Percentiles rank a stretch among this genome's conserved stretches.
These are phyloP conservation scores for Crambe crambe DNA, from an alignment of 37 sponge, comb jelly and placozoan genomes.

Conservation along the genomic window DNA sequence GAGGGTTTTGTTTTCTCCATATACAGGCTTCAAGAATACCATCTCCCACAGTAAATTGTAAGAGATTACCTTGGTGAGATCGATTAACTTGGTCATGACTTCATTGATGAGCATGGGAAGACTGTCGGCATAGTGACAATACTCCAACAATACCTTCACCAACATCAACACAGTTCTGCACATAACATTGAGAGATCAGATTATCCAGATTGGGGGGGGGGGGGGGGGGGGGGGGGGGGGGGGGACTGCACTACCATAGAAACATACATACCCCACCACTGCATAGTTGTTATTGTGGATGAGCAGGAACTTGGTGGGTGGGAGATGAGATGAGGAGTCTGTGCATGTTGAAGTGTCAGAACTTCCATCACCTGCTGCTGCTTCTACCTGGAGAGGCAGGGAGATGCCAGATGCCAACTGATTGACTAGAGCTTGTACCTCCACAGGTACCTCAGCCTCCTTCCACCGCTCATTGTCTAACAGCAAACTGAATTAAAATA, in stretches of 20 bases:
- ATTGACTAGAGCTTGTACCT: slow-evolving; percentile 73
- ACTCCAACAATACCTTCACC: slow-evolving; percentile 86
- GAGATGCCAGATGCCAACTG: slow-evolving; percentile 36
- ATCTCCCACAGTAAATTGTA: too few species aligned
- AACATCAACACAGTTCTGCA: slow-evolving; percentile 78
- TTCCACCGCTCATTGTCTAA: slow-evolving; percentile 88
- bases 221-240: too few species aligned
- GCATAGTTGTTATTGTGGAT: slow-evolving; percentile 71
- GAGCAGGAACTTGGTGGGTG: slow-evolving; percentile 44
- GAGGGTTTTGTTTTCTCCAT: too few species aligned
- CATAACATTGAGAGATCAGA: too few species aligned
- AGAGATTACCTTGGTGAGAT: slow-evolving; percentile 69
- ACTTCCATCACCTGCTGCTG: background rate
- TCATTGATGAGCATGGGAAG: slow-evolving; percentile 90
- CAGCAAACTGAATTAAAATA: slow-evolving; percentile 39
- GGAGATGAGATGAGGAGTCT: background rate
- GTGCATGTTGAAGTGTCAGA: background rate
- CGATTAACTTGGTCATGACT: slow-evolving; percentile 80
- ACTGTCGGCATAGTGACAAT: slow-evolving; percentile 88
- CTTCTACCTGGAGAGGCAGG: too few species aligned
- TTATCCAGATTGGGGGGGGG: too few species aligned
- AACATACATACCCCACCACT: slow-evolving; percentile 88
- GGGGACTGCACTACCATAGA: too few species aligned
- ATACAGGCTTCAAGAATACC: too few species aligned
- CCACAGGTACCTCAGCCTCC: slow-evolving; percentile 83